Evolutionary conservation across 2,113 vertebrate genomes (phyloP).

Genomic region (Gulo gulo): DNA sequence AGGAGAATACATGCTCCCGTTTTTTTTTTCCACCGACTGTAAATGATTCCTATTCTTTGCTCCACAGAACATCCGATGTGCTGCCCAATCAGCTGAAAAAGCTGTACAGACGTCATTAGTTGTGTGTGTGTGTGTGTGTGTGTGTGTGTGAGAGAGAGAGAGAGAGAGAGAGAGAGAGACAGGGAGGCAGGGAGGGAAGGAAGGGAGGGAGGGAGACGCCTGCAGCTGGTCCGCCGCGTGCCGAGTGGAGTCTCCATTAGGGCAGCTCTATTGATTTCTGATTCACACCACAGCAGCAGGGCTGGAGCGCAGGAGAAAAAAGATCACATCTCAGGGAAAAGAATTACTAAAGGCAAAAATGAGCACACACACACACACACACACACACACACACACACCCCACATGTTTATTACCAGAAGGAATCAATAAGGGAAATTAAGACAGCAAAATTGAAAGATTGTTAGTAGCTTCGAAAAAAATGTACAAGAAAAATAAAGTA

Average conservation of each 20-base stretch:
- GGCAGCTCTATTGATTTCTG: constrained; percentile 85
- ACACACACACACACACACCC: background rate
- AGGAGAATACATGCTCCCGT: constrained; percentile 73
- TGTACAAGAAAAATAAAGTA: background rate
- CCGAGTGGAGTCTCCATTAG: constrained; percentile 81
- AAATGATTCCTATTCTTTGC: constrained; percentile 83
- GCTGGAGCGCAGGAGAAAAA: constrained; percentile 56
- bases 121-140: constrained; percentile 3
- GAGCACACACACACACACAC: background rate
- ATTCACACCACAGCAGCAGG: constrained; percentile 80
- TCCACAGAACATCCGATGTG: constrained; percentile 90
- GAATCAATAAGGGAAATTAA: background rate
- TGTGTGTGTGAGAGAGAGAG: background rate
- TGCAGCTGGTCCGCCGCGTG: constrained; percentile 74
- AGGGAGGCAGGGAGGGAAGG: background rate
- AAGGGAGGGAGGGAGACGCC: background rate
- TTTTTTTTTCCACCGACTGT: constrained; percentile 70
- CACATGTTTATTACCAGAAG: background rate
- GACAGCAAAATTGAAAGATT: background rate
- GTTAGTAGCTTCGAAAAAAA: background rate
- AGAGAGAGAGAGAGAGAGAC: background rate
- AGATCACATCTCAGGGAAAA: constrained; percentile 12
- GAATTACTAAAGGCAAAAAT: constrained; percentile 48
- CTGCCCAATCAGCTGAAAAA: constrained; percentile 86
- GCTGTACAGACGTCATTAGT: constrained; percentile 85